Percentiles rank a stretch among this genome's conserved stretches.
Conservation (phyloP, 2,888 invertebrate species). For the Spilarctia lutea region DNA sequence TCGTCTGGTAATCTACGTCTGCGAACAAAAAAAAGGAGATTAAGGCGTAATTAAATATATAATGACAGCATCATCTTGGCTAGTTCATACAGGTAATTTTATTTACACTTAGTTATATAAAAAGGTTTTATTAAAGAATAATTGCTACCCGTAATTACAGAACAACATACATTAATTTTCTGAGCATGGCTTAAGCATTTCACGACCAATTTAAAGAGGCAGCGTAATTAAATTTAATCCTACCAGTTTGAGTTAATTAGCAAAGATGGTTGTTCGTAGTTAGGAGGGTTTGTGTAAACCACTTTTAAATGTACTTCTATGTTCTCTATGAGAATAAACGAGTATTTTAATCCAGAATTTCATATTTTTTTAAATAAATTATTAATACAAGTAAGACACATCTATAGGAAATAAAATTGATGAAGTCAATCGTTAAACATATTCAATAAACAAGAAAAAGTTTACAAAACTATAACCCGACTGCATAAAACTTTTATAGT, state of each 20-base stretch:
- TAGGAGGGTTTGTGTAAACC: slow-evolving; percentile 33
- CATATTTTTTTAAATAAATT: neutral
- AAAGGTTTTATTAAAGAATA: neutral
- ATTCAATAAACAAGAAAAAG: no score
- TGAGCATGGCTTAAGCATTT: slow-evolving; percentile 44
- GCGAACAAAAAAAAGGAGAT: slow-evolving; percentile 62
- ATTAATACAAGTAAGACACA: no score
- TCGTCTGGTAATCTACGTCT: slow-evolving; percentile 89
- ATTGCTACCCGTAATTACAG: neutral
- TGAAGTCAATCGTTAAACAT: no score
- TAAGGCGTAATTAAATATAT: neutral
- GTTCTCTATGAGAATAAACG: neutral
- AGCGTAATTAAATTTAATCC: slow-evolving; percentile 60
- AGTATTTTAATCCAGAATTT: neutral
- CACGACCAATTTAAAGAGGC: slow-evolving; percentile 57
- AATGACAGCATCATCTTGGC: no score
- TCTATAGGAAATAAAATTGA: no score
- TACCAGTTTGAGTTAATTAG: slow-evolving; percentile 60
- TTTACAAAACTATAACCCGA: no score
- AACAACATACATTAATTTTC: slow-evolving; percentile 31
- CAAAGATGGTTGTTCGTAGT: slow-evolving; percentile 34
- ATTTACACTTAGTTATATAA: neutral
- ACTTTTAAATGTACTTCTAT: slow-evolving; percentile 14
- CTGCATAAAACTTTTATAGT: no score
- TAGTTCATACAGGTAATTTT: no score